phyloP scores from a whole-genome alignment of 1,140 invertebrate genomes.

The Anastatus disparis region DNA sequence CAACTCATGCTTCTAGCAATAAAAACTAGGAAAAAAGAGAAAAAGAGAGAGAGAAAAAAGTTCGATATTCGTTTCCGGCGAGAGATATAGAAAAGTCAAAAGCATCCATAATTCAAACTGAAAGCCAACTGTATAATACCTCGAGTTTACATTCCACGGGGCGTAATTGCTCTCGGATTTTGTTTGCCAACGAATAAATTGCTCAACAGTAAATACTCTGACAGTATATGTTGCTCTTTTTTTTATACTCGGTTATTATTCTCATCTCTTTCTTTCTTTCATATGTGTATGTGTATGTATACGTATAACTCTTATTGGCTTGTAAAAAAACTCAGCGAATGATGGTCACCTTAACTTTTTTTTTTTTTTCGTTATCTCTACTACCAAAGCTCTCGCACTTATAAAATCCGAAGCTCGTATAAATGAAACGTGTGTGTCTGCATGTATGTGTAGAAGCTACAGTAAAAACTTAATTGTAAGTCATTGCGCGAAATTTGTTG shows the following conservation, averaged over 20 bases:
- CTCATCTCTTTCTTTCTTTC: neutral
- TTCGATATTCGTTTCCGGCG: no score
- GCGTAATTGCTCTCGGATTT: conserved; percentile 61
- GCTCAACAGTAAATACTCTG: conserved; percentile 53
- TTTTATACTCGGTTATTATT: conserved; percentile 18
- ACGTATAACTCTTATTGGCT: no score
- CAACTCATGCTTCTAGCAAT: no score
- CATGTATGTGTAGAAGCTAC: neutral
- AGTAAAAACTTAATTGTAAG: conserved; percentile 58
- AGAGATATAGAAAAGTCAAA: no score
- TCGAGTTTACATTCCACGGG: conserved; percentile 52
- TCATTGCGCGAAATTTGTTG: conserved; percentile 55
- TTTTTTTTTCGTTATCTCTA: neutral
- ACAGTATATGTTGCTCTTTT: no score
- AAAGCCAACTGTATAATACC: neutral
- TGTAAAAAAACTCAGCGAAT: no score
- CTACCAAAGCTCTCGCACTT: neutral
- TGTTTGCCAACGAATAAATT: conserved; percentile 58
- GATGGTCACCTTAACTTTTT: neutral
- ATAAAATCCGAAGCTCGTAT: conserved; percentile 41
- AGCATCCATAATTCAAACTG: no score
- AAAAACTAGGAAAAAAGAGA: no score
- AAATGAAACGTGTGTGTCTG: conserved; percentile 44
- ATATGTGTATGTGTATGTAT: no score
- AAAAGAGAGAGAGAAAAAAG: no score